Conservation (phyloP, 2,797 vertebrate genomes). For the Mastacembelus armatus region DNA sequence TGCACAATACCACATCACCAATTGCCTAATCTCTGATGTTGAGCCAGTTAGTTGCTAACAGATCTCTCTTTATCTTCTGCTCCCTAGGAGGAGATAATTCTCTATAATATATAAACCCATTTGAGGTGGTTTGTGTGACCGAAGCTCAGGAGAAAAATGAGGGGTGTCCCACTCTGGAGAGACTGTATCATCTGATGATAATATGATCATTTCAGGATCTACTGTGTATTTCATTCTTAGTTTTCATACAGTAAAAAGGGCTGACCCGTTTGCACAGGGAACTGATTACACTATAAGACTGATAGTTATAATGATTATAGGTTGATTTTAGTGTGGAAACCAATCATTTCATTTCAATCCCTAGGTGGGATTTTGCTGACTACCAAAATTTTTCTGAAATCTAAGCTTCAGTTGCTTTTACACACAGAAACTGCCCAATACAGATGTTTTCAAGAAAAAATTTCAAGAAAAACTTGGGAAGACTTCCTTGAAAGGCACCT, state of each 20-base stretch:
- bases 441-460: not conserved
- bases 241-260: slow-evolving; percentile 17
- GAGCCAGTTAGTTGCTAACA: slow-evolving; percentile 66
- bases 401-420: not conserved
- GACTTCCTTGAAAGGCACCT: not conserved
- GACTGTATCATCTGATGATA: slow-evolving; percentile 37
- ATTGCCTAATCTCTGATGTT: slow-evolving; percentile 59
- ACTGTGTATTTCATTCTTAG: slow-evolving; percentile 19
- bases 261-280: not conserved
- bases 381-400: slow-evolving; percentile 9
- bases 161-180: slow-evolving; percentile 18
- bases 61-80: slow-evolving; percentile 67
- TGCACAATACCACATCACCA: slow-evolving; percentile 60
- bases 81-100: slow-evolving; percentile 57
- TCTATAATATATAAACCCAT: slow-evolving; percentile 41
- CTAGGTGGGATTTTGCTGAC: not conserved
- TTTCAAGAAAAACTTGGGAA: not conserved
- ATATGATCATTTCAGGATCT: slow-evolving; percentile 38
- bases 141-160: slow-evolving; percentile 11
- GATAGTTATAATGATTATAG: not conserved
- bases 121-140: slow-evolving; percentile 67
- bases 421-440: not conserved
- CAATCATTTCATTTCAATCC: not conserved
- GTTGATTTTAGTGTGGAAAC: slow-evolving; percentile 3
- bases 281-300: not conserved